Percentiles rank a stretch among this genome's conserved stretches.
Conservation (phyloP, 2,113 vertebrate genomes). For the Ranitomeya variabilis region DNA sequence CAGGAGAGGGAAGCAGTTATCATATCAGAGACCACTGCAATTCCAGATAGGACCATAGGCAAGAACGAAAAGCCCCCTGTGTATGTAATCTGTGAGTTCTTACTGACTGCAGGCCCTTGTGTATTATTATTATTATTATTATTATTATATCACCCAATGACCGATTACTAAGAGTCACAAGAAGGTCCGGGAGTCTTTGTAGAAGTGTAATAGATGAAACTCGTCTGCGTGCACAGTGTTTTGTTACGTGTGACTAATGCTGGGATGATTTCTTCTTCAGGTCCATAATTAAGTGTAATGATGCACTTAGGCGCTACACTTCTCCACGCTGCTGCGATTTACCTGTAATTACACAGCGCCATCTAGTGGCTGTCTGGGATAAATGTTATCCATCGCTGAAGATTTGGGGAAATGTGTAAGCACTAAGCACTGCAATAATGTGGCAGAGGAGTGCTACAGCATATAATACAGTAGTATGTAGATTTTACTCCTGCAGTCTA, state of each 20-base stretch:
- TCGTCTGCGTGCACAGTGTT: background rate
- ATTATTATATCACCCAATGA: too few relatives aligned
- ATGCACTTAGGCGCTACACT: background rate
- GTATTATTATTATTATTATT: too few relatives aligned
- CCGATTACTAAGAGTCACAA: background rate
- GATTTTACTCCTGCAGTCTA: too few relatives aligned
- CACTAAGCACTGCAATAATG: too few relatives aligned
- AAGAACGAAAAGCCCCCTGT: background rate
- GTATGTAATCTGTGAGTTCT: background rate
- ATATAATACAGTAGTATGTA: too few relatives aligned
- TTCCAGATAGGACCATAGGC: background rate
- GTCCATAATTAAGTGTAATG: slow-evolving; percentile 29
- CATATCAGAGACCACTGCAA: background rate
- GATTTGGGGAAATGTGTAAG: background rate
- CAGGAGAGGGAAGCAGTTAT: background rate
- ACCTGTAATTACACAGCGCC: slow-evolving; percentile 28
- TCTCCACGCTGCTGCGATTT: background rate
- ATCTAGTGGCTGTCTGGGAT: background rate
- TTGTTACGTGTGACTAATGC: slow-evolving; percentile 34
- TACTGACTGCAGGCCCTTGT: too few relatives aligned
- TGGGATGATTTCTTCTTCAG: slow-evolving; percentile 6
- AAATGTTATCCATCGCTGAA: too few relatives aligned
- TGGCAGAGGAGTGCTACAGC: background rate
- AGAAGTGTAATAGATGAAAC: background rate
- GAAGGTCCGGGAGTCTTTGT: background rate